Evolutionary conservation across 2,888 invertebrate genomes (phyloP).

Genomic region (Dioctria rufipes): DNA sequence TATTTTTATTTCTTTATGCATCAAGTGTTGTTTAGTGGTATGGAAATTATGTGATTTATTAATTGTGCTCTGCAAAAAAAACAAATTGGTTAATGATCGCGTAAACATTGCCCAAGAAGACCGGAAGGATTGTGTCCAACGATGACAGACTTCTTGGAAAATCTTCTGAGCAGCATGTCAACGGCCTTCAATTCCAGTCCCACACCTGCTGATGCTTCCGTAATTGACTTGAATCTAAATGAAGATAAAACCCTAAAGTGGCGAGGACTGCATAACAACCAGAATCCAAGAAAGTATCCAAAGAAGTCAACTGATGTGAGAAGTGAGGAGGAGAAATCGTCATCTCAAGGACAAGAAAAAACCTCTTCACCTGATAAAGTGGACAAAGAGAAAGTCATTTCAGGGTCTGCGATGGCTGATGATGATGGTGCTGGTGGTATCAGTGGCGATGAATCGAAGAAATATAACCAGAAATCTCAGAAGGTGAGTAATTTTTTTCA

Average conservation of each 20-base stretch:
- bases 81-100: constrained; percentile 27
- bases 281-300: constrained; percentile 68
- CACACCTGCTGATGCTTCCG: constrained; percentile 63
- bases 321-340: constrained; percentile 5
- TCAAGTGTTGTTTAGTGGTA: too few relatives aligned
- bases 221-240: constrained; percentile 66
- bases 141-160: constrained; percentile 68
- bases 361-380: constrained; percentile 15
- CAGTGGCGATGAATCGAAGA: background rate
- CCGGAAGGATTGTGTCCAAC: constrained; percentile 3
- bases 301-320: constrained; percentile 36
- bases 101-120: constrained; percentile 45
- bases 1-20: background rate
- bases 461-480: constrained; percentile 22
- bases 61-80: background rate
- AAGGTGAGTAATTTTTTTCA: constrained; percentile 33
- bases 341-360: constrained; percentile 32
- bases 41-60: background rate
- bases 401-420: constrained; percentile 6
- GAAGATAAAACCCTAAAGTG: constrained; percentile 71
- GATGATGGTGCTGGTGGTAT: constrained; percentile 1
- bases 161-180: constrained; percentile 65
- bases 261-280: constrained; percentile 70
- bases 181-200: constrained; percentile 59
- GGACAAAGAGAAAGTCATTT: constrained; percentile 43